Conservation (phyloP, 2,113 vertebrate genomes). For the Gila orcuttii region DNA sequence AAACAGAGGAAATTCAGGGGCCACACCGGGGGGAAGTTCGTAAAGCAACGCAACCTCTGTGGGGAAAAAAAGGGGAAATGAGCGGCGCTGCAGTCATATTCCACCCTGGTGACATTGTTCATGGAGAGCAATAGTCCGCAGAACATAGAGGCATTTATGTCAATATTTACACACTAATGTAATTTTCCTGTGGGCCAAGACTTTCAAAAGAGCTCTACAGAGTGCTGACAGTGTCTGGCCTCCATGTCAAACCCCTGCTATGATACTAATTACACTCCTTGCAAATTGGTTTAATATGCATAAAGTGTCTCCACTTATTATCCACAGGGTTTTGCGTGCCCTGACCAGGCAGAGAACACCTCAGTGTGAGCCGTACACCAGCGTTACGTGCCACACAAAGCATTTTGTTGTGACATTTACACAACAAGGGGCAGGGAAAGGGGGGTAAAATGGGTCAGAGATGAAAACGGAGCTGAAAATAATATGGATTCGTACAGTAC, state of each 20-base stretch:
- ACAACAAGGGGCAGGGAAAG: conserved; percentile 3
- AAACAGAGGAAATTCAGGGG: conserved; percentile 35
- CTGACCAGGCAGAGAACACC: conserved; percentile 14
- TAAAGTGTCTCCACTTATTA: conserved; percentile 60
- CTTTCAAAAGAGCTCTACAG: conserved; percentile 41
- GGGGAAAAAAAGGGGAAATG: conserved; percentile 43
- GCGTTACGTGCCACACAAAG: not conserved
- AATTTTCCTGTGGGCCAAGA: conserved; percentile 25
- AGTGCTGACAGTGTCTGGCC: conserved; percentile 43
- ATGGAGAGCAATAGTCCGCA: conserved; percentile 47
- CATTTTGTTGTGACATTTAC: conserved; percentile 23
- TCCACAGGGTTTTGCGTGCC: conserved; percentile 38
- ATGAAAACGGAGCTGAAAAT: not conserved
- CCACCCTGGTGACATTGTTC: conserved; percentile 34
- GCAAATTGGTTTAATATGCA: conserved; percentile 53
- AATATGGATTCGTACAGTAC: not conserved
- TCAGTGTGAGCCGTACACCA: not conserved
- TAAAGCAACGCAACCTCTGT: not conserved
- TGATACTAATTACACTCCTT: conserved; percentile 67
- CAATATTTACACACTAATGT: conserved; percentile 45
- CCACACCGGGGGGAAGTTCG: not conserved
- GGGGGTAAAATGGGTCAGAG: conserved; percentile 45
- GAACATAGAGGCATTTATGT: conserved; percentile 48
- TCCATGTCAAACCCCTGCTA: conserved; percentile 50
- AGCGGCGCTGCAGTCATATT: not conserved